A percentile compares a stretch with the other conserved stretches of the same genome.
These are phyloP conservation scores for Malaclemys terrapin DNA, from an alignment of 2,113 vertebrate species.

Conservation along the genomic window DNA sequence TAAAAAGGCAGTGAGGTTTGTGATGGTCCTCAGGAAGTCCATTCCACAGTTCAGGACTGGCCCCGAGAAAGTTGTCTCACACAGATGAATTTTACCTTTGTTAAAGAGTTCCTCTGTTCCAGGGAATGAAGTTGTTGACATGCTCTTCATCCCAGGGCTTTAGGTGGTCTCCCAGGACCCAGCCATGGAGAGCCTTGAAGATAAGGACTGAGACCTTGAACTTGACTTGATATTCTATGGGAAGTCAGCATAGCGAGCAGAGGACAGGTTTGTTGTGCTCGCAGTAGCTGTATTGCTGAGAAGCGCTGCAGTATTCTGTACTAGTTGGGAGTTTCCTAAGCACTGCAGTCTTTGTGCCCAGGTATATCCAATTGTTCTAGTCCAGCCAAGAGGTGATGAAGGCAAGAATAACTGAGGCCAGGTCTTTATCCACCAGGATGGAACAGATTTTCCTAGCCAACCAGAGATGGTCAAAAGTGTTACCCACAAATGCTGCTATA, in stretches of 20 bases:
- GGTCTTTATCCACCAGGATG: background rate
- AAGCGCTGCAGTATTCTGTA: background rate
- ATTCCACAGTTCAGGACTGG: background rate
- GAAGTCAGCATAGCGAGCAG: background rate
- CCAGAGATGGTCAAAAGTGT: background rate
- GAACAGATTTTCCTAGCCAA: background rate
- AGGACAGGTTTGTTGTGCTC: background rate
- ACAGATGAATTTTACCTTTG: background rate
- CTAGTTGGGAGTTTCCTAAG: background rate
- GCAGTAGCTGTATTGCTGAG: background rate
- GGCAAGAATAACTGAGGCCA: background rate
- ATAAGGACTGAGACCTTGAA: background rate
- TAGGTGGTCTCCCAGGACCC: background rate
- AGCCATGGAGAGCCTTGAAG: background rate
- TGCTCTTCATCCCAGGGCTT: background rate
- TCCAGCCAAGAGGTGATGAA: background rate
- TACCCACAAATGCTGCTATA: background rate
- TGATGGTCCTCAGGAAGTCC: background rate
- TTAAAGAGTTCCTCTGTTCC: background rate
- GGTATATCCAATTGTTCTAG: background rate
- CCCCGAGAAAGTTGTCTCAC: background rate
- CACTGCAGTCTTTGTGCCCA: background rate
- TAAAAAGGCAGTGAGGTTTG: background rate
- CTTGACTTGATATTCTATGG: background rate
- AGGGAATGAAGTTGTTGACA: background rate